Base-by-base conservation (phyloP, 2,113 vertebrate species). In the Grammomys dolichurus region DNA sequence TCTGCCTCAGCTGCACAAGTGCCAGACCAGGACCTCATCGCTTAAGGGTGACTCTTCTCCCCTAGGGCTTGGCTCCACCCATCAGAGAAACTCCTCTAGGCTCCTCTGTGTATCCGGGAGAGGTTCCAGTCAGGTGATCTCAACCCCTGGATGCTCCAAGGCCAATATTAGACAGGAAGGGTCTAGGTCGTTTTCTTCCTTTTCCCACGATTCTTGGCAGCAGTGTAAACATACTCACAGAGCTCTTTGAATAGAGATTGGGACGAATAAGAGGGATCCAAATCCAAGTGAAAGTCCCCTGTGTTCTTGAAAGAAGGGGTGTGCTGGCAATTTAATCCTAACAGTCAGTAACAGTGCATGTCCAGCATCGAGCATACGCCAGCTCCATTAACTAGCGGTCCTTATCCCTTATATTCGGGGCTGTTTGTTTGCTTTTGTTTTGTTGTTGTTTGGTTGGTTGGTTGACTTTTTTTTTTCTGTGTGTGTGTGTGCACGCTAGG, bases 231-330 rank as follows among this genome's bases (percentile, higher is more conserved):
- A 54, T 76, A 19, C 13, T 54, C 46, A 77, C 40, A 51, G 72
- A 87, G 48, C 4, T 91, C 67, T 87, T 91, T 54, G 31, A 17
- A 48, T 28, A 46, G 60, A 82, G 28, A 93, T 22, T 76, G 12
- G 36, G 33, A 90, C 54, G 14, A 96, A 51, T 51, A 51, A 81
- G 54, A 51, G 1, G 60, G 13, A 28, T 77, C 54, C 73, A 87
- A 56, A 78, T 63, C 26, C 46, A 60, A 54, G 33, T 51, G 69
- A 91, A 91, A 91, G 33, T 58, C 40, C 84, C 33, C n/a, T 36
- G 46, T 22, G 36, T 70, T 70, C 94, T 95, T 96, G 51, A 82
- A 93, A 69, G 69, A 87, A 87, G 2, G 31, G 56, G 26, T 46
- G 7, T 78, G 12, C 40, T 72, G 16, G 48, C 51, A 89, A 69